A percentile compares a stretch with the other conserved stretches of the same genome.
Conservation (phyloP, 2,888 invertebrate genomes). For the Sclerodermus sp. region DNA sequence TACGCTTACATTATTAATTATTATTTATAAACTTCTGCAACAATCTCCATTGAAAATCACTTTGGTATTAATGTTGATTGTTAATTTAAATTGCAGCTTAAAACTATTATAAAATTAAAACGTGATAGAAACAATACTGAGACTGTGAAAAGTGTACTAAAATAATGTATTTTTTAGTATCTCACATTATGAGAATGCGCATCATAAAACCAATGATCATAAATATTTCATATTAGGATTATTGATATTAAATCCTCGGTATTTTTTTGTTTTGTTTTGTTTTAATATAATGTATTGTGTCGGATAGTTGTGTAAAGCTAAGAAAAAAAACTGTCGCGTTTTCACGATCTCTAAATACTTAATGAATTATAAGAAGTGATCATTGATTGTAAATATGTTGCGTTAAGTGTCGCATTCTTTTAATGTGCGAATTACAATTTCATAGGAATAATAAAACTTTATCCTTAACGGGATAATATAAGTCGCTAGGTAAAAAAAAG, state of each 20-base stretch:
- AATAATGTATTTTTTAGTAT: constrained; percentile 22
- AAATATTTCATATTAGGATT: background rate
- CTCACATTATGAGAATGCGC: constrained; percentile 15
- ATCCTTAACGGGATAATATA: background rate
- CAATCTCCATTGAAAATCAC: constrained; percentile 9
- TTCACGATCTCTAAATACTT: too few relatives aligned
- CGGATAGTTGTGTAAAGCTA: too few relatives aligned
- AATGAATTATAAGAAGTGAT: too few relatives aligned
- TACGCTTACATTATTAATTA: background rate
- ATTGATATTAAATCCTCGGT: too few relatives aligned
- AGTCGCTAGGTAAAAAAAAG: background rate
- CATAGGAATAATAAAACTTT: background rate
- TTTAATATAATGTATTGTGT: too few relatives aligned
- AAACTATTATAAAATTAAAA: constrained; percentile 13
- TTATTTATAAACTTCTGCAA: background rate
- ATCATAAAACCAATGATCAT: constrained; percentile 3
- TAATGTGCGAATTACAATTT: too few relatives aligned
- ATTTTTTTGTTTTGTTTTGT: too few relatives aligned
- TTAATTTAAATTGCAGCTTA: constrained; percentile 20
- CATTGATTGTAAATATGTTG: too few relatives aligned
- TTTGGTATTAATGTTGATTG: constrained; percentile 32
- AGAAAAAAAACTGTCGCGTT: too few relatives aligned
- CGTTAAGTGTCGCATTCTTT: too few relatives aligned
- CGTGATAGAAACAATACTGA: constrained; percentile 16
- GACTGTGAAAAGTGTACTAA: constrained; percentile 22